Percentiles rank a stretch among this genome's conserved stretches.
Conservation (phyloP, 2,113 vertebrate genomes). For the Solea senegalensis region DNA sequence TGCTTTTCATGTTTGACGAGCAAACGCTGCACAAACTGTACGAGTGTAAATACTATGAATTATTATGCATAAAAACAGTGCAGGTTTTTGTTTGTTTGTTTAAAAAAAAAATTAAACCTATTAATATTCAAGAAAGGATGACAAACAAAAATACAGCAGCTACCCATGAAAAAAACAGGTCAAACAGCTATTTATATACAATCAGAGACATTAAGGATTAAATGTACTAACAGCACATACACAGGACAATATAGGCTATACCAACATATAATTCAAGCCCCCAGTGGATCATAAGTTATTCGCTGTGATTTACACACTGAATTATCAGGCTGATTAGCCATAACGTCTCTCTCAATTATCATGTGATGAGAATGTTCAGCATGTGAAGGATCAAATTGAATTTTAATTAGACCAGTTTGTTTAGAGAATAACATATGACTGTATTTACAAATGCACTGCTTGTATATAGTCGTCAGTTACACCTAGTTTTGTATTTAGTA, state of each 20-base stretch:
- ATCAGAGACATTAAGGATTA: too few species aligned
- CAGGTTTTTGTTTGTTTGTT: too few species aligned
- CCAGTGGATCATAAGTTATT: background rate
- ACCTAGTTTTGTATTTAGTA: background rate
- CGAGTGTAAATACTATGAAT: background rate
- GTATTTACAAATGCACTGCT: too few species aligned
- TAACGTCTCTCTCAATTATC: background rate
- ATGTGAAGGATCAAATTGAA: background rate
- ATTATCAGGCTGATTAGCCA: background rate
- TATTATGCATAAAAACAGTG: background rate
- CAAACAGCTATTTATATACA: too few species aligned
- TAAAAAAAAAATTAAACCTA: too few species aligned
- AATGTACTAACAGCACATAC: background rate
- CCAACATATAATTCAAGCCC: background rate
- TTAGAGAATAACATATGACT: conserved; percentile 1
- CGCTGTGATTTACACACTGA: conserved; percentile 1
- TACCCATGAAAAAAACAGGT: too few species aligned
- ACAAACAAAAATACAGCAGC: too few species aligned
- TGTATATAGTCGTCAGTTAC: background rate
- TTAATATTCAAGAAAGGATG: too few species aligned
- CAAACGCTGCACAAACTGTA: background rate
- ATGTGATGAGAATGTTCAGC: background rate
- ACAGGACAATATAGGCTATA: background rate
- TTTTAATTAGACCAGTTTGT: too few species aligned
- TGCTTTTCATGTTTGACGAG: background rate